A percentile compares a stretch with the other conserved stretches of the same genome.
Conservation (phyloP, 2,888 invertebrate species). For the Dasypogon diadema region DNA sequence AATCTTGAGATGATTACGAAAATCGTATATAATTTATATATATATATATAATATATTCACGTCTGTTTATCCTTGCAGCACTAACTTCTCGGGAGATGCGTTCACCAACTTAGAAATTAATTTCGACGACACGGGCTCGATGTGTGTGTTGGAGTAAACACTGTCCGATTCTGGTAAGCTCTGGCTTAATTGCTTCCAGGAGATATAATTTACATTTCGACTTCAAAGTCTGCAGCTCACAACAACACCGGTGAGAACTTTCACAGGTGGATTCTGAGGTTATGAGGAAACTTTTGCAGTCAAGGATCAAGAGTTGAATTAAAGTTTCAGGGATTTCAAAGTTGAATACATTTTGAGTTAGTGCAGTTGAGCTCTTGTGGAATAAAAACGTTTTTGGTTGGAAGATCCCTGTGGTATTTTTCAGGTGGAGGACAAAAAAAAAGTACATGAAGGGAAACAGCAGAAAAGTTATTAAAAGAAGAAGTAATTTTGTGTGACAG, state of each 20-base stretch:
- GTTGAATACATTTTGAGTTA: conserved; percentile 37
- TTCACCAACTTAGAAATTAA: conserved; percentile 26
- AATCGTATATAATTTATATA: not conserved
- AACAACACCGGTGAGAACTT: conserved; percentile 43
- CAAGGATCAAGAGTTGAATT: conserved; percentile 47
- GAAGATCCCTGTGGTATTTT: too few species aligned
- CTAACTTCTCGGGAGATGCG: not conserved
- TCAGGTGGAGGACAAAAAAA: too few species aligned
- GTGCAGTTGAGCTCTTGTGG: conserved; percentile 16
- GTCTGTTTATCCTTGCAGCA: not conserved
- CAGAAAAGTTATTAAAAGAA: too few species aligned
- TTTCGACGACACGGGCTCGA: conserved; percentile 4
- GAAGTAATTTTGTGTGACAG: too few species aligned
- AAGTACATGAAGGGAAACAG: too few species aligned
- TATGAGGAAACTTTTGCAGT: conserved; percentile 42
- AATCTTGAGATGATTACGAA: conserved; percentile 9
- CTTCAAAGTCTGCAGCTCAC: conserved; percentile 33
- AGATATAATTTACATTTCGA: conserved; percentile 46
- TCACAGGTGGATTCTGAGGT: conserved; percentile 45
- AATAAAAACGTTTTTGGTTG: too few species aligned
- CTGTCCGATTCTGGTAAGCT: conserved; percentile 25
- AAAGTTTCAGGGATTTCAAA: conserved; percentile 33
- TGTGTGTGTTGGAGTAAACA: conserved; percentile 25
- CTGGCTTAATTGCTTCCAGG: conserved; percentile 36
- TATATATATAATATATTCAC: too few species aligned